Percentiles rank a stretch among this genome's conserved stretches.
phyloP scores from a whole-genome alignment of 2,797 vertebrate genomes.

The Pangasius macronema region DNA sequence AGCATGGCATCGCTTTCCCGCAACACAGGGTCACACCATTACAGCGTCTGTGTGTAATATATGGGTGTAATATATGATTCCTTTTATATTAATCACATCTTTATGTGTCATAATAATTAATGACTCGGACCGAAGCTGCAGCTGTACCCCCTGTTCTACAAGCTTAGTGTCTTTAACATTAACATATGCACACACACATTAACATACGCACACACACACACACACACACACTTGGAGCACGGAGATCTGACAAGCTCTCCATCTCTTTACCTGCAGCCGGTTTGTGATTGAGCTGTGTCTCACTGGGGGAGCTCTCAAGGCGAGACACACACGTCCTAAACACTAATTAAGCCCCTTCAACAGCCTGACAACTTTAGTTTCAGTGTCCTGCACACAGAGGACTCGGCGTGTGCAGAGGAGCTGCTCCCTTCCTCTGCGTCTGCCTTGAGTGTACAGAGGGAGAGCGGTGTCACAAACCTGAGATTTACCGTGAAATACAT shows the following conservation, averaged over 20 bases:
- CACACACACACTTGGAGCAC: slow-evolving; percentile 38
- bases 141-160: slow-evolving; percentile 61
- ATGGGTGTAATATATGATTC: slow-evolving; percentile 39
- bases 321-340: slow-evolving; percentile 64
- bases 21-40: slow-evolving; percentile 30
- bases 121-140: slow-evolving; percentile 69
- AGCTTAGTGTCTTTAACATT: slow-evolving; percentile 37
- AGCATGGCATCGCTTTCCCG: slow-evolving; percentile 52
- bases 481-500: not conserved
- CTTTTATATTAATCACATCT: slow-evolving; percentile 58
- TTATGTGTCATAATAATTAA: slow-evolving; percentile 70
- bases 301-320: slow-evolving; percentile 65
- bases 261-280: slow-evolving; percentile 71
- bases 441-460: not conserved
- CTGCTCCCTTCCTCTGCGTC: slow-evolving; percentile 44
- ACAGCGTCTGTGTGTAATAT: slow-evolving; percentile 45
- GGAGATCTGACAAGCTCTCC: slow-evolving; percentile 42
- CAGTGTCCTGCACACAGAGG: slow-evolving; percentile 46
- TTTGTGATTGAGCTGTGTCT: slow-evolving; percentile 71
- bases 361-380: slow-evolving; percentile 58
- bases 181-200: slow-evolving; percentile 43
- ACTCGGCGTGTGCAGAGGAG: slow-evolving; percentile 7
- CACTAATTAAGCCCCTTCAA: slow-evolving; percentile 70
- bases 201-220: slow-evolving; percentile 20
- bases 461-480: not conserved